A percentile compares a stretch with the other conserved stretches of the same genome.
Conservation (phyloP, 1,140 invertebrate species). For the Cataglyphis hispanica region DNA sequence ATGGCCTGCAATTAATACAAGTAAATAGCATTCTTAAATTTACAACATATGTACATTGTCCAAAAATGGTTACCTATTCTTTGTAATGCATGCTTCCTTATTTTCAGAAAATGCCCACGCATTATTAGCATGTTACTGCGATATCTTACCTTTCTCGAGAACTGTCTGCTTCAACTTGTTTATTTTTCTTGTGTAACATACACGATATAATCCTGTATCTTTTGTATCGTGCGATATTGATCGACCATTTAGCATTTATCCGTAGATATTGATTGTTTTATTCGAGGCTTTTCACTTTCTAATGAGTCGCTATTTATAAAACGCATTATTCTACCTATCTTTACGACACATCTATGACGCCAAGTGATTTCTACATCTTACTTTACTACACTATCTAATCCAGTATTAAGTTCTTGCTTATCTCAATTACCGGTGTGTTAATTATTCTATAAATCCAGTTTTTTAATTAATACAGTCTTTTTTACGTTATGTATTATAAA, state of each 20-base stretch:
- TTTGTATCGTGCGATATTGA: slow-evolving; percentile 10
- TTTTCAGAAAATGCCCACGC: slow-evolving; percentile 64
- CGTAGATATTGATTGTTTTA: slow-evolving; percentile 24
- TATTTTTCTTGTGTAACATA: slow-evolving; percentile 4
- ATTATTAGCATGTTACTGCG: slow-evolving; percentile 70
- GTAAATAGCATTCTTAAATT: neutral
- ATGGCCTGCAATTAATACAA: neutral
- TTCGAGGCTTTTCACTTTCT: neutral
- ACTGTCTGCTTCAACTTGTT: slow-evolving; percentile 5
- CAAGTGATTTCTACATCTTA: slow-evolving; percentile 58
- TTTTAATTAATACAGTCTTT: neutral
- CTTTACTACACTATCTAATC: slow-evolving; percentile 44
- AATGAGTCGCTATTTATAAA: slow-evolving; percentile 34
- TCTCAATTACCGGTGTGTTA: slow-evolving; percentile 42
- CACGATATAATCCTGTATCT: neutral
- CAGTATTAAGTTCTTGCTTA: slow-evolving; percentile 48
- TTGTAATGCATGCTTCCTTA: slow-evolving; percentile 55
- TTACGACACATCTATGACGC: slow-evolving; percentile 29
- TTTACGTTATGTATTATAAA: neutral
- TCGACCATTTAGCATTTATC: slow-evolving; percentile 31
- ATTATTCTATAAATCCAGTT: slow-evolving; percentile 19
- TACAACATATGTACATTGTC: neutral
- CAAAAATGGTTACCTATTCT: slow-evolving; percentile 59
- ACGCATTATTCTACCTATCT: slow-evolving; percentile 43
- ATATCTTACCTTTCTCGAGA: slow-evolving; percentile 19